These are phyloP conservation scores for Callipepla californica DNA, from an alignment of 2,113 vertebrate genomes.

Conservation along the genomic window DNA sequence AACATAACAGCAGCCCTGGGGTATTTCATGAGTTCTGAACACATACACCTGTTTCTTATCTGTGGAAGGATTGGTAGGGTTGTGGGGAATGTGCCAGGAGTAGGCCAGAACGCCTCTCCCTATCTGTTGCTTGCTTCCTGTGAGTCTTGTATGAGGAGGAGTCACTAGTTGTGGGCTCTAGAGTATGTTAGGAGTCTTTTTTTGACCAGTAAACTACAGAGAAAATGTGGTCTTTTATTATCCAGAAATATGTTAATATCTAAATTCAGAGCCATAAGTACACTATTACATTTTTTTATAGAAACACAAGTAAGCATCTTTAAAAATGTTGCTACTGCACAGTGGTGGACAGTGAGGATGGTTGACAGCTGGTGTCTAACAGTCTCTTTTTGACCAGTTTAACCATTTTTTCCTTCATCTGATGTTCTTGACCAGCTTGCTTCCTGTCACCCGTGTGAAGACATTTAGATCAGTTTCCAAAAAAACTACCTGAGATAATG, in stretches of 20 bases:
- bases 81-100: neutral
- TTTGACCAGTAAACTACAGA: neutral
- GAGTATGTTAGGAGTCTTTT: neutral
- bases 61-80: neutral
- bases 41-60: fast-evolving
- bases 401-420: neutral
- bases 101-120: neutral
- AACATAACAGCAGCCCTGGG: neutral
- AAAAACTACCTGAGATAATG: neutral
- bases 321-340: neutral
- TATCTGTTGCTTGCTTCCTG: neutral
- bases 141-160: neutral
- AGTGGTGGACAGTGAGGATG: too few relatives aligned
- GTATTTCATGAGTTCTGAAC: neutral
- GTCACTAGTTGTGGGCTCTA: neutral
- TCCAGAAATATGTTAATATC: neutral
- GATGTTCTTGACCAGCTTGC: neutral
- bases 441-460: neutral
- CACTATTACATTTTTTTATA: neutral
- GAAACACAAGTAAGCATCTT: neutral
- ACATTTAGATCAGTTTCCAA: neutral
- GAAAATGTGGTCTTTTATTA: neutral
- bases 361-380: neutral
- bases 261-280: neutral
- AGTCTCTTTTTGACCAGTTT: neutral